Base-by-base conservation (phyloP, 2,797 vertebrate genomes). In the Enteromius radiatus region DNA sequence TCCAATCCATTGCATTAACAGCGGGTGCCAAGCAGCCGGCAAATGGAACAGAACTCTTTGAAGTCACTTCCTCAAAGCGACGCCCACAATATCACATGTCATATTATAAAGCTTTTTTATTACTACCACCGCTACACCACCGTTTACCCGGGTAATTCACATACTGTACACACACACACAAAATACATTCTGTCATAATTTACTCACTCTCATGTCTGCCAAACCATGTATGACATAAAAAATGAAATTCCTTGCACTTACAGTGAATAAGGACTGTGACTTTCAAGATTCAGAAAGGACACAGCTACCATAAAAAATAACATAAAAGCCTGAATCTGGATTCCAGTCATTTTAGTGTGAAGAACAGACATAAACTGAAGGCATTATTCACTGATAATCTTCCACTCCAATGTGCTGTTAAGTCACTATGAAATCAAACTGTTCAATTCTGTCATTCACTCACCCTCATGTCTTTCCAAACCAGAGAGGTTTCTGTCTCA, bases 1-100 rank as follows among this genome's bases (percentile, higher is more conserved):
- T 52, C 28, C 68, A 65, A 70, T 85, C 59, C 67, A 76, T 81
- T 67, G 64, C 64, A 80, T 85, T 81, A 80, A 59, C n/a, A 70
- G 28, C 10, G 15, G 69, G 78, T 63, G 80, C 59, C 73, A 61
- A 81, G 21, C 61, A 36, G 73, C 33, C 33, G 31, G 45, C 54
- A 63, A 64, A n/a, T 63, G 17, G 78, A 56, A 73, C 23, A 69
- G 26, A 84, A 49, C 14, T 47, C 45, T 70, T 41, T 79, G 56
- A 52, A 41, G 36, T 31, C 45, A 73, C 31, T 38, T 75, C 59
- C 10, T 67, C 14, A 70, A 80, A 31, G 21, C 17, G 3, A 75
- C n/a, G 17, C 38, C 14, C 5, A 36, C 15, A 28, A 67, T 17
- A 63, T 64, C 3, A 36, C 15, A 43, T 38, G 38, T 64, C 74